phyloP scores from a whole-genome alignment of 2,888 invertebrate genomes.

The Nemurella pictetii region DNA sequence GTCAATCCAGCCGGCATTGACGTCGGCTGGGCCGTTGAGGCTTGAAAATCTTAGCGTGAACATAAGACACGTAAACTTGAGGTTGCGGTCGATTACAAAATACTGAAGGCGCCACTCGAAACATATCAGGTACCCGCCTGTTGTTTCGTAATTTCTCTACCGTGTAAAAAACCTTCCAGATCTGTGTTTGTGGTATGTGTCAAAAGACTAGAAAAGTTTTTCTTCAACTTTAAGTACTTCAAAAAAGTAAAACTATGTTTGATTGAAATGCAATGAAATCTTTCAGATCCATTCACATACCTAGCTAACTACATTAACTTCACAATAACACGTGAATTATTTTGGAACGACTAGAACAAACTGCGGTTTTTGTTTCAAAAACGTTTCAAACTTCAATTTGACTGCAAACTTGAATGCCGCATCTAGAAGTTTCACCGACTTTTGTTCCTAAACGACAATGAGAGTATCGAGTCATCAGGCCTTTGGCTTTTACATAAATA shows the following conservation, averaged over 20 bases:
- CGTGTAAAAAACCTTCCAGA: not conserved
- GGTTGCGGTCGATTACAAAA: not conserved
- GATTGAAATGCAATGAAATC: not conserved
- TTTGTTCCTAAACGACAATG: not conserved
- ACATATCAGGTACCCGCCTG: not conserved
- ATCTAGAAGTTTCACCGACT: not conserved
- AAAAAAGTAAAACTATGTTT: not conserved
- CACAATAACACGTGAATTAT: not conserved
- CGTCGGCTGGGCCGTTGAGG: not conserved
- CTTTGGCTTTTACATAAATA: not conserved
- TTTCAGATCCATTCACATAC: not conserved
- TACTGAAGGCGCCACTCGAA: not conserved
- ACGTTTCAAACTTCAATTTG: not conserved
- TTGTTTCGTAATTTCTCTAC: not conserved
- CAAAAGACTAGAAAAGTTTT: not conserved
- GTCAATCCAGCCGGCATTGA: not conserved
- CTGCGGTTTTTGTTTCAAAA: not conserved
- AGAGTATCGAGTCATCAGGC: not conserved
- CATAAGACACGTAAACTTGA: not conserved
- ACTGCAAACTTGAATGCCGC: not conserved
- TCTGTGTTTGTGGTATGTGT: not conserved
- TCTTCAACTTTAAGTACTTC: not conserved
- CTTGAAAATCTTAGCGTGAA: not conserved
- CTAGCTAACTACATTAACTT: not conserved
- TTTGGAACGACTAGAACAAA: not conserved